Percentiles rank a stretch among this genome's conserved stretches.
These are phyloP conservation scores for Agrotis exclamationis DNA, from an alignment of 2,888 invertebrate species.

Conservation along the genomic window DNA sequence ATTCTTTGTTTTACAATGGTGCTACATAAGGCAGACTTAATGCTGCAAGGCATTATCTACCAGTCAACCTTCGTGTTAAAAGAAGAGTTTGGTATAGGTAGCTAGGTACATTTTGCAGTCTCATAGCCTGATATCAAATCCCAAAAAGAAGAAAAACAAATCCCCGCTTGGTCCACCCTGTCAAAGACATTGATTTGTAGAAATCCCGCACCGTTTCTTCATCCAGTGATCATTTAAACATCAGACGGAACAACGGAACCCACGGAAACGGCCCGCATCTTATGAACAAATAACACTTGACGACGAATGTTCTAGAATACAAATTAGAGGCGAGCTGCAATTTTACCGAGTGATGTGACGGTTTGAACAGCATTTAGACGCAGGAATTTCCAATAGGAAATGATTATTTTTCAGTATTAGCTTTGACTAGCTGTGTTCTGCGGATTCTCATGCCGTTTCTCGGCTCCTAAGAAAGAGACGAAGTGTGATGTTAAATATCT, in stretches of 20 bases:
- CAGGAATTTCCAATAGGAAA: slow-evolving; percentile 84
- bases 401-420: slow-evolving; percentile 74
- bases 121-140: background rate
- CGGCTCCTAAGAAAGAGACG: no score
- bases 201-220: slow-evolving; percentile 23
- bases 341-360: slow-evolving; percentile 84
- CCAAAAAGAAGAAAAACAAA: background rate
- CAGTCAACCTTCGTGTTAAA: no score
- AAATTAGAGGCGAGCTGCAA: slow-evolving; percentile 83
- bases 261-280: slow-evolving; percentile 47
- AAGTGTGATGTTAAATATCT: no score
- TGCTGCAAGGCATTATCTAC: no score
- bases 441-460: background rate
- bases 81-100: no score
- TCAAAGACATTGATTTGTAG: slow-evolving; percentile 51
- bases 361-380: slow-evolving; percentile 76
- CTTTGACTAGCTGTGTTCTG: slow-evolving; percentile 31
- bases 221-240: slow-evolving; percentile 52
- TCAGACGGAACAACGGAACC: slow-evolving; percentile 34
- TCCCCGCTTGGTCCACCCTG: slow-evolving; percentile 18
- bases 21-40: no score
- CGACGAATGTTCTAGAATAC: slow-evolving; percentile 81
- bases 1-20: no score
- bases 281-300: slow-evolving; percentile 83
- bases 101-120: background rate